Conservation (phyloP, 2,888 invertebrate species). For the Lordiphosa fenestrarum region DNA sequence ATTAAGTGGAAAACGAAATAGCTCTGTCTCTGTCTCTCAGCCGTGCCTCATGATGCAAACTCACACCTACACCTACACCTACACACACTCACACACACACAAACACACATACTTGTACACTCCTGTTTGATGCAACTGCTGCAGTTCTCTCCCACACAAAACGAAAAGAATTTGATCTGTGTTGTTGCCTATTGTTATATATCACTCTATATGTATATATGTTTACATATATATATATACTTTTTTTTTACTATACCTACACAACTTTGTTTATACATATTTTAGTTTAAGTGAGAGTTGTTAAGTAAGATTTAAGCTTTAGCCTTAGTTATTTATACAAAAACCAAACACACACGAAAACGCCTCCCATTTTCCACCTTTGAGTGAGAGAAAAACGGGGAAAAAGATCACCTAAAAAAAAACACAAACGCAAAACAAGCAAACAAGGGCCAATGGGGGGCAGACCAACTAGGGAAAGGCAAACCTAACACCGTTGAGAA, state of each 20-base stretch:
- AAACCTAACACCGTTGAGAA: not conserved
- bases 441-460: not conserved
- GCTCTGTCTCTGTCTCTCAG: conserved; percentile 17
- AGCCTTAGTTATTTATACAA: conserved; percentile 58
- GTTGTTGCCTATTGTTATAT: conserved; percentile 71
- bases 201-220: conserved; percentile 19
- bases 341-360: not conserved
- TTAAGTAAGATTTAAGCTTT: conserved; percentile 48
- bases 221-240: not conserved
- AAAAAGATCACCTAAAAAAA: not conserved
- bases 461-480: not conserved
- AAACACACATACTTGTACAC: conserved; percentile 17
- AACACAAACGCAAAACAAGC: not conserved
- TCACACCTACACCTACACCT: conserved; percentile 3
- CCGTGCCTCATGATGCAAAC: conserved; percentile 49
- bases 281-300: conserved; percentile 30
- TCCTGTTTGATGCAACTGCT: conserved; percentile 39
- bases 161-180: conserved; percentile 56
- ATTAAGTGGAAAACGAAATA: conserved; percentile 38
- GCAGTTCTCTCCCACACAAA: conserved; percentile 6
- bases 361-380: conserved; percentile 9
- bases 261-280: conserved; percentile 4
- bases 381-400: conserved; percentile 7
- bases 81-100: conserved; percentile 8
- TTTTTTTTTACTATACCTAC: conserved; percentile 13